These are phyloP conservation scores for Brachionus manjavacas DNA, from an alignment of 1,140 invertebrate genomes.

Conservation along the genomic window DNA sequence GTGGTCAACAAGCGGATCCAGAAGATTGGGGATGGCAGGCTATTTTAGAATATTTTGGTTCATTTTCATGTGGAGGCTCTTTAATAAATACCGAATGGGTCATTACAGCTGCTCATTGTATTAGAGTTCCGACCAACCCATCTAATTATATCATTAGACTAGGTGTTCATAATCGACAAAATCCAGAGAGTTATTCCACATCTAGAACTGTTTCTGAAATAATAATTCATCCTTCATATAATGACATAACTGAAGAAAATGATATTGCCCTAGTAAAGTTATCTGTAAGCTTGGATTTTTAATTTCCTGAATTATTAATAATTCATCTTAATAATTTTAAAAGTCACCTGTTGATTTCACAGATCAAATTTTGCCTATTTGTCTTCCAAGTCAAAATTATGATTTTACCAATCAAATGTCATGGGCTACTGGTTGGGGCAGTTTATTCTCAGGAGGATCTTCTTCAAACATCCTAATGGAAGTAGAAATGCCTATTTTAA, in stretches of 20 bases:
- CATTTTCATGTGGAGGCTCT: constrained; percentile 56
- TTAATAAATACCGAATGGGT: constrained; percentile 64
- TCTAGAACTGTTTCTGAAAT: background rate
- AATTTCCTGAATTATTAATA: no score
- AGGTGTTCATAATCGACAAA: background rate
- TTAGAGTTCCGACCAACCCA: no score
- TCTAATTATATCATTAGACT: background rate
- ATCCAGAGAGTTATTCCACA: background rate
- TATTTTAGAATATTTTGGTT: background rate
- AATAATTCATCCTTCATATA: background rate
- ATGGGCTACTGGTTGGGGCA: constrained; percentile 40
- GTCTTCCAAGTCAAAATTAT: background rate
- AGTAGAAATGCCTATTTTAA: constrained; percentile 31
- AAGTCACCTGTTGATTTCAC: background rate
- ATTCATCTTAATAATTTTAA: no score
- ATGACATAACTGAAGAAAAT: background rate
- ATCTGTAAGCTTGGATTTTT: no score
- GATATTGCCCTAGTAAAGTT: no score
- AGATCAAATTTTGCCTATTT: constrained; percentile 9
- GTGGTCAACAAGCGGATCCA: constrained; percentile 4
- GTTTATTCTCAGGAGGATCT: background rate
- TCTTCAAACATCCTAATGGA: background rate
- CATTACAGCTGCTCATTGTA: constrained; percentile 69
- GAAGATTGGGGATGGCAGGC: constrained; percentile 39
- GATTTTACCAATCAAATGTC: background rate